Conservation (phyloP, 2,113 vertebrate genomes). For the Raja brachyura region DNA sequence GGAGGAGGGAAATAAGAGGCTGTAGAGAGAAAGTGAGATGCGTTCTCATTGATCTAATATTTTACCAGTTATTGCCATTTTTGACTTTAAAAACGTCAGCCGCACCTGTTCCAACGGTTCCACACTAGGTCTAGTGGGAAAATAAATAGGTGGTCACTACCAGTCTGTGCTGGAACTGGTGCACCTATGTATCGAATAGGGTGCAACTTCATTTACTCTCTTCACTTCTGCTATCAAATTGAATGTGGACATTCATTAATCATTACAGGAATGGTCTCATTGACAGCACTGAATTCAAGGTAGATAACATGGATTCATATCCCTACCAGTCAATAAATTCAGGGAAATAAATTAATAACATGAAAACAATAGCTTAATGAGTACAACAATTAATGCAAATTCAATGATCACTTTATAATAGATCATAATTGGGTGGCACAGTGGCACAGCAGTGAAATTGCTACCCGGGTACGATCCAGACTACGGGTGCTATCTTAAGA, state of each 20-base stretch:
- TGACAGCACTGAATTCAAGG: neutral
- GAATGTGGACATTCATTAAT: neutral
- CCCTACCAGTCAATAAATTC: neutral
- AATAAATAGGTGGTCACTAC: neutral
- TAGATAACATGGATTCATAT: neutral
- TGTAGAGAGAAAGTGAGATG: too few species aligned
- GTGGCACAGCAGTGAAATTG: too few species aligned
- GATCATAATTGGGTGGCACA: too few species aligned
- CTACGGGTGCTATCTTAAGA: too few species aligned
- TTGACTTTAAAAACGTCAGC: too few species aligned
- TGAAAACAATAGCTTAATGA: neutral
- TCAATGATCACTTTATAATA: neutral
- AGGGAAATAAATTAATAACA: neutral
- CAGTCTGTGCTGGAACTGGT: neutral
- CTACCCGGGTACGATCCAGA: too few species aligned
- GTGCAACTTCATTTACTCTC: neutral
- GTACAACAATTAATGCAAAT: neutral
- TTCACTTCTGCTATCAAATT: neutral
- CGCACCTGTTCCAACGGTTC: too few species aligned
- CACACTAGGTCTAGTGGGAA: too few species aligned
- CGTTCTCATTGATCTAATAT: too few species aligned
- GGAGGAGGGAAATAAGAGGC: too few species aligned
- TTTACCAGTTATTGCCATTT: too few species aligned
- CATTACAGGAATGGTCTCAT: neutral
- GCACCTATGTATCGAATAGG: neutral